These are phyloP conservation scores for Cremastinae sp. DNA, from an alignment of 2,888 invertebrate species.

Conservation along the genomic window DNA sequence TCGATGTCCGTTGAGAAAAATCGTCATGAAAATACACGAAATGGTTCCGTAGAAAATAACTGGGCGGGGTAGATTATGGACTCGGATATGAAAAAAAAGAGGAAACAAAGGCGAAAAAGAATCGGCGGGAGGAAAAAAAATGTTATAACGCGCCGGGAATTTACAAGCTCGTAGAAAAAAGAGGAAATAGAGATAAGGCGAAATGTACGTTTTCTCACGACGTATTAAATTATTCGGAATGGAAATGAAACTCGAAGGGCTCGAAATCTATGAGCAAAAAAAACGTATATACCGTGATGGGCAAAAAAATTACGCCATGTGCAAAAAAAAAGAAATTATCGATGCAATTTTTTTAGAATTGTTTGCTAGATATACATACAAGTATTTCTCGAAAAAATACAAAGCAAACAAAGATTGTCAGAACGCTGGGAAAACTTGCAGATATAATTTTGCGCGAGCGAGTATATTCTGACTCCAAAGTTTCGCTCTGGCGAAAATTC, in stretches of 20 bases:
- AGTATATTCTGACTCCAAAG: not conserved
- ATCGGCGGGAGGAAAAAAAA: constrained; percentile 34
- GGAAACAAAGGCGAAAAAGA: constrained; percentile 31
- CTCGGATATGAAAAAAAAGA: constrained; percentile 50
- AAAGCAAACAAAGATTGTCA: not conserved
- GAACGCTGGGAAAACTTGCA: not conserved
- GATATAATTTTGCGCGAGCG: constrained; percentile 2
- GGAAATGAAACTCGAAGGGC: constrained; percentile 17
- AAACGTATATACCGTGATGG: no score
- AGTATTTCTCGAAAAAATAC: not conserved
- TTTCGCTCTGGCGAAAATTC: no score
- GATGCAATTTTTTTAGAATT: no score
- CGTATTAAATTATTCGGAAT: constrained; percentile 57
- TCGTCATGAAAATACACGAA: constrained; percentile 40
- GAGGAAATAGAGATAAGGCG: constrained; percentile 45
- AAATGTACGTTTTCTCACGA: constrained; percentile 57
- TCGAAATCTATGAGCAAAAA: not conserved
- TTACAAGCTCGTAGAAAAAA: not conserved
- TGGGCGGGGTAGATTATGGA: constrained; percentile 56
- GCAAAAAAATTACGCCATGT: no score
- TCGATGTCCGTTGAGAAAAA: no score
- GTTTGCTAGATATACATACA: not conserved
- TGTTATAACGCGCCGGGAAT: constrained; percentile 29
- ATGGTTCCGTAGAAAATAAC: constrained; percentile 50
- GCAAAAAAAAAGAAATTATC: no score